Evolutionary conservation across 2,888 invertebrate genomes (phyloP).

Genomic region (Conistra vaccinii): DNA sequence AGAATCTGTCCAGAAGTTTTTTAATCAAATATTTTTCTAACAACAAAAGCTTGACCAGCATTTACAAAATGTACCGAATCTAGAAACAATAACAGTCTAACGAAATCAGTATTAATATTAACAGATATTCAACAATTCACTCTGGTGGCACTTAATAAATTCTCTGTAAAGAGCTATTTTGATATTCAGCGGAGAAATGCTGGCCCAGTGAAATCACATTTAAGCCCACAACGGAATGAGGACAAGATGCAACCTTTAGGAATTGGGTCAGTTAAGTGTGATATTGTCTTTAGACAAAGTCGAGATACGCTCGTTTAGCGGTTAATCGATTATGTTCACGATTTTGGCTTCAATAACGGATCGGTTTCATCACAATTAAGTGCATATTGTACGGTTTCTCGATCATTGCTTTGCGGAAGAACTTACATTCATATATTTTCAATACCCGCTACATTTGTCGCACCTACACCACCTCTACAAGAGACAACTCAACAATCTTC

Average conservation of each 20-base stretch:
- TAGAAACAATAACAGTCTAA: not conserved
- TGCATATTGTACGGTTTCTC: not conserved
- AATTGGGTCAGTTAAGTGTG: slow-evolving; percentile 84
- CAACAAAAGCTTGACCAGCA: no score
- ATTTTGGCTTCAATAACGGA: slow-evolving; percentile 40
- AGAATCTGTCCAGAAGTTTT: not conserved
- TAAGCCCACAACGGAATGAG: slow-evolving; percentile 78
- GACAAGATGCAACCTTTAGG: slow-evolving; percentile 84
- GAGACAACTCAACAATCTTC: not conserved
- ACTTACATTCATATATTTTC: not conserved
- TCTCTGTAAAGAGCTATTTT: slow-evolving; percentile 34
- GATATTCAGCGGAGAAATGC: slow-evolving; percentile 50
- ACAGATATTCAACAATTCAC: slow-evolving; percentile 10
- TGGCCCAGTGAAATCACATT: slow-evolving; percentile 67
- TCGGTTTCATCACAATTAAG: not conserved
- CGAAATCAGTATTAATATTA: not conserved
- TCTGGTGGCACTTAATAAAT: slow-evolving; percentile 21
- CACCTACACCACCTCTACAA: no score
- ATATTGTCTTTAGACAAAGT: slow-evolving; percentile 70
- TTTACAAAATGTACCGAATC: not conserved
- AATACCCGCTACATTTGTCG: not conserved
- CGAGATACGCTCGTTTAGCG: slow-evolving; percentile 64
- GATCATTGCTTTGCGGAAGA: not conserved
- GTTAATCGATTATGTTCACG: slow-evolving; percentile 49
- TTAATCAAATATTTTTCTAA: not conserved